Evolutionary conservation across 2,888 invertebrate species (phyloP), one percentile per base, ranked within the genome.

Genomic region (Petrolisthes cinctipes): DNA sequence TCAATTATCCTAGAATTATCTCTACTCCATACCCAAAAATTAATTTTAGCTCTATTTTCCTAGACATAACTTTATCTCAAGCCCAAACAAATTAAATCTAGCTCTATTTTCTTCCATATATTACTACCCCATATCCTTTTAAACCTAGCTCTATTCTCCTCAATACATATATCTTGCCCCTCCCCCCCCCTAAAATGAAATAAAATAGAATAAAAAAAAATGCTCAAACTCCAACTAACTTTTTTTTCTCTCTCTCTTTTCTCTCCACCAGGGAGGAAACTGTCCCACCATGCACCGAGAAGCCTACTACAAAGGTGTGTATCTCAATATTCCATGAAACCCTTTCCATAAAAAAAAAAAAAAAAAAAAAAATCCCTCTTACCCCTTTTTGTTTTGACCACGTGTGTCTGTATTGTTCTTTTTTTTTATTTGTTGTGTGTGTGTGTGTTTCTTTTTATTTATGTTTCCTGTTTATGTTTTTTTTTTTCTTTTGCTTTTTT

Each of bases 211-310:
- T 1, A 37, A 37, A 37, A 37, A 37, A 37, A 37, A 37, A 11
- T n/a, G n/a, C n/a, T n/a, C n/a, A 14, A 11, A 14, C 66, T 14
- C 1, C 66, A 14, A 66, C 17, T 66, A 1, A 6, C 71, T 6
- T 14, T 23, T 9, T 3, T 17, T 23, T 76, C 17, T 76, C 17
- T 9, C 17, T 76, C 14, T 37, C 37, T 7, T 17, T 7, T 11
- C 17, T 71, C 71, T 71, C 71, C n/a, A 6, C 23, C 71, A 89
- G 89, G 89, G 89, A 37, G 89, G 89, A 53, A 86, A 79, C 75
- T 89, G 89, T 56, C 89, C 89, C n/a, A 85, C 89, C 76, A 89
- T 89, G 89, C 89, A 88, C 76, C 66, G 85, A 56, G 89, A 87
- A 56, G 82, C 85, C 20, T 89, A 88, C 56, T 89, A 89, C 76